These are phyloP conservation scores for Eupithecia subumbrata DNA, from an alignment of 2,888 invertebrate species.

Conservation along the genomic window DNA sequence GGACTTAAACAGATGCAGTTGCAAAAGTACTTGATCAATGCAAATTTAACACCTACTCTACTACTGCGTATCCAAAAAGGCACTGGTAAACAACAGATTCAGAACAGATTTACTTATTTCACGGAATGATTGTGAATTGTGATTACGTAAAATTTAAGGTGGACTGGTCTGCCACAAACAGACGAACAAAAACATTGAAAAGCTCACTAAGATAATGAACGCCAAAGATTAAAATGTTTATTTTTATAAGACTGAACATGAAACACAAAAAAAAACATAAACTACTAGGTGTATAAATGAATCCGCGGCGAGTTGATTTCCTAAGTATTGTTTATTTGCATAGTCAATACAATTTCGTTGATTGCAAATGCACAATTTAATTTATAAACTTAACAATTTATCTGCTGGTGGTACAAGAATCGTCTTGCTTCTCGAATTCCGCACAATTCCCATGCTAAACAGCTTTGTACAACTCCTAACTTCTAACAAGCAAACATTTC, in stretches of 20 bases:
- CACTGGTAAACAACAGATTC: conserved; percentile 3
- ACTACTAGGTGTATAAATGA: background rate
- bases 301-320: background rate
- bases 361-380: background rate
- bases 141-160: background rate
- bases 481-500: conserved; percentile 40
- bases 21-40: conserved; percentile 19
- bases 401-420: background rate
- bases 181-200: background rate
- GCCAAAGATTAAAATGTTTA: background rate
- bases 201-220: background rate
- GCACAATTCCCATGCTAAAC: conserved; percentile 1
- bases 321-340: background rate
- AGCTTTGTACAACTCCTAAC: background rate
- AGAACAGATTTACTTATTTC: conserved; percentile 6
- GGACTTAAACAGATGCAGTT: conserved; percentile 16
- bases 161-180: background rate
- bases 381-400: background rate
- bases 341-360: background rate
- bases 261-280: background rate
- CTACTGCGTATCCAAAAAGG: conserved; percentile 12
- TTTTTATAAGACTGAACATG: background rate
- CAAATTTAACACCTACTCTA: conserved; percentile 24
- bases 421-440: conserved; percentile 6
- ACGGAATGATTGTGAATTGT: background rate